Conservation (phyloP, 2,797 vertebrate genomes). For the Potorous gilbertii region DNA sequence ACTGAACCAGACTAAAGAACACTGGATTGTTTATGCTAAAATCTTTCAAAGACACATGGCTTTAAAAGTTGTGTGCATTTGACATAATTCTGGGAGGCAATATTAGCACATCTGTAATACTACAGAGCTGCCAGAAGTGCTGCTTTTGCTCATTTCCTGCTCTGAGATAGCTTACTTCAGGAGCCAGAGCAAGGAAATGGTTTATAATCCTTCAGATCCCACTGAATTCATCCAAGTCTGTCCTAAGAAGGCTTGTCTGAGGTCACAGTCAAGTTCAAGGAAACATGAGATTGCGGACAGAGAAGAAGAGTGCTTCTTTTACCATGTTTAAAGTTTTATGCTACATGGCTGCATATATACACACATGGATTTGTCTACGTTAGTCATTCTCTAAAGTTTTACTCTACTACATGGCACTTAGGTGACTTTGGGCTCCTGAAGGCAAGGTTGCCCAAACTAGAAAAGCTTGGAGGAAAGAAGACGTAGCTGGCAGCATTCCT, state of each 20-base stretch:
- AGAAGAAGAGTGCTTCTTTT: not conserved
- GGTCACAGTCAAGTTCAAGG: conserved; percentile 48
- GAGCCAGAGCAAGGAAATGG: conserved; percentile 33
- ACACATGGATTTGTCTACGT: not conserved
- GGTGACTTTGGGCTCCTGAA: not conserved
- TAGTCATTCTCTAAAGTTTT: not conserved
- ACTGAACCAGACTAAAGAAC: conserved; percentile 21
- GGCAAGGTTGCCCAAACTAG: not conserved
- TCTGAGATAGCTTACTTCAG: conserved; percentile 31
- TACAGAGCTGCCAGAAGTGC: conserved; percentile 62
- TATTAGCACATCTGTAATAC: conserved; percentile 58
- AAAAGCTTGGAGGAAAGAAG: too few species aligned
- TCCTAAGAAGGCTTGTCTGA: conserved; percentile 33
- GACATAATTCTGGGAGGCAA: conserved; percentile 61
- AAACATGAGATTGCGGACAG: not conserved
- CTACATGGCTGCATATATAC: not conserved
- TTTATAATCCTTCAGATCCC: conserved; percentile 36
- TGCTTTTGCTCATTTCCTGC: conserved; percentile 17
- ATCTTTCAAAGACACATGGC: conserved; percentile 53
- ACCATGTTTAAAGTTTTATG: not conserved
- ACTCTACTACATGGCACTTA: not conserved
- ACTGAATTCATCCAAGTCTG: conserved; percentile 55
- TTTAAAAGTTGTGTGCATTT: not conserved
- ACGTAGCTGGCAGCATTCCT: too few species aligned
- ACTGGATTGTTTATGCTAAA: conserved; percentile 13